Evolutionary conservation across 2,888 invertebrate genomes (phyloP), one percentile per base, ranked within the genome.

Genomic region (Stratiomys singularior): DNA sequence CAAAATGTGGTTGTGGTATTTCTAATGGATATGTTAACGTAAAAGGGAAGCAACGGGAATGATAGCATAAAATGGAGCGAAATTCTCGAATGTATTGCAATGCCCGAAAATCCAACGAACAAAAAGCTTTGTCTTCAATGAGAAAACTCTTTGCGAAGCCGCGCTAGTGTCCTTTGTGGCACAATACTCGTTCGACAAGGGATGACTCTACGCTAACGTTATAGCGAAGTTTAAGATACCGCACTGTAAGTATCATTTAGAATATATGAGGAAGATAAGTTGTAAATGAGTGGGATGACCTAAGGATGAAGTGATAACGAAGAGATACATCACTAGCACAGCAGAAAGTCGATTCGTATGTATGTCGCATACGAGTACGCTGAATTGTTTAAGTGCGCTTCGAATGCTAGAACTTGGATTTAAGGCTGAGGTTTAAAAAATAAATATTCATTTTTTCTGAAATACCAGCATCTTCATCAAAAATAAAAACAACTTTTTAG

Each of bases 1-100:
- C 64, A 64, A 66, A 72, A 72, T 72, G 56, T 72, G 71, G 30
- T 72, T 72, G 28, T 28, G 56, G 30, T 21, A 56, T 72, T 28
- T 56, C 30, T 30, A 5, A 52, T 52, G 4, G 4, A 13, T 4
- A 52, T 52, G 3, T n/a, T 15, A 52, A n/a, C 15, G 15, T 15
- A 18, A n/a, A n/a, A 3, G 37, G 52, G 18, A 13, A 18, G 7
- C 15, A 52, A 13, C 4, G n/a, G 52, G 15, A 52, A 52, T 18
- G 15, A 9, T 9, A 13, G 37, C 4, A 52, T 52, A 15, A 52
- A 52, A 52, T 15, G 3, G 15, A 52, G 15, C 52, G 18, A 52
- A 52, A 9, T 52, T 52, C 52, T 13, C n/a, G 7, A 52, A 13
- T 9, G 15, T 15, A 52, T 37, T 37, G 37, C 37, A 5, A 5